Conservation (phyloP, 2,113 vertebrate species). For the Clarias gariepinus region DNA sequence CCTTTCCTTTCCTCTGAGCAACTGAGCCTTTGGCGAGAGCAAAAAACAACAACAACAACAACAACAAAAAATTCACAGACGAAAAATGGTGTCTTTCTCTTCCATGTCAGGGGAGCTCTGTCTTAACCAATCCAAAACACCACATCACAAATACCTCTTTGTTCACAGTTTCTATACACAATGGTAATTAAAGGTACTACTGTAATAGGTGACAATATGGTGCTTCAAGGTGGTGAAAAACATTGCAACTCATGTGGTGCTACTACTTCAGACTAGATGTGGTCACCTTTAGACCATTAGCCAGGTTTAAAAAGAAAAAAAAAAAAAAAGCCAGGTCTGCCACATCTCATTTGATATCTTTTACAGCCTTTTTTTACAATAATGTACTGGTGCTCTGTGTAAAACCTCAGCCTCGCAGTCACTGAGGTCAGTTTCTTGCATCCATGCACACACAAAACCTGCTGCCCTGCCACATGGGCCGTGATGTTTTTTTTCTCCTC, state of each 20-base stretch:
- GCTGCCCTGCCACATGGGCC: conserved; percentile 73
- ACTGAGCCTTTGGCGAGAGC: conserved; percentile 78
- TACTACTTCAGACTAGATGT: conserved; percentile 63
- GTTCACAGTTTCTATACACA: conserved; percentile 97
- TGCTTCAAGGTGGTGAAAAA: conserved; percentile 89
- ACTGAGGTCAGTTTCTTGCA: conserved; percentile 67
- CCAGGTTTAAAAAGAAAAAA: conserved; percentile 46
- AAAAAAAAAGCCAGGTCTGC: conserved; percentile 49
- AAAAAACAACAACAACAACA: conserved; percentile 62
- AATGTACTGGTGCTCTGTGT: conserved; percentile 81
- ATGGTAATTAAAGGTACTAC: conserved; percentile 92
- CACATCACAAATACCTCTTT: conserved; percentile 95
- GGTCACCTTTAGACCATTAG: conserved; percentile 55
- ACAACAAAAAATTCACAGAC: conserved; percentile 56
- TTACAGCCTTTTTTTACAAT: conserved; percentile 69
- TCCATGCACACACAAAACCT: conserved; percentile 58
- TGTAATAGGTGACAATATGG: conserved; percentile 94
- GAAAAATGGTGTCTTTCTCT: conserved; percentile 66
- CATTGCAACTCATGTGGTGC: conserved; percentile 87
- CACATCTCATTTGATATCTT: conserved; percentile 64
- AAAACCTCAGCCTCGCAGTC: conserved; percentile 70
- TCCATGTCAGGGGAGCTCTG: conserved; percentile 85
- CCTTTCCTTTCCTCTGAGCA: conserved; percentile 68
- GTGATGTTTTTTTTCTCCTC: conserved; percentile 79
- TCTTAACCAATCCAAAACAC: conserved; percentile 84